A percentile compares a stretch with the other conserved stretches of the same genome.
Conservation (phyloP, 2,113 vertebrate species). For the Deroptyus accipitrinus region DNA sequence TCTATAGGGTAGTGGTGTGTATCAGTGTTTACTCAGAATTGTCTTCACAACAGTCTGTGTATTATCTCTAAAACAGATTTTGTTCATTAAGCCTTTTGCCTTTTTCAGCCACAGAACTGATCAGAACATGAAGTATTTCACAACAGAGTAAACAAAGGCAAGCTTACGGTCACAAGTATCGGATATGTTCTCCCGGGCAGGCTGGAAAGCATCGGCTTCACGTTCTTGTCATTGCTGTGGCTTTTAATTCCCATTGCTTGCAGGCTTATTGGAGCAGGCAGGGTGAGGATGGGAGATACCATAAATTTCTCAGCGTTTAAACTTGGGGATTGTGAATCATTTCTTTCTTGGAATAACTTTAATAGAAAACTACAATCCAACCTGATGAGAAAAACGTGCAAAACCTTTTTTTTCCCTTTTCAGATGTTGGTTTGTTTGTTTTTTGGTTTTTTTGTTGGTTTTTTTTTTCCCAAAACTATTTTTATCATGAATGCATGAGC, state of each 20-base stretch:
- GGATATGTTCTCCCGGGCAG: not conserved
- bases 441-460: not conserved
- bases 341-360: constrained; percentile 27
- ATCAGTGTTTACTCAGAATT: not conserved
- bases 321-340: not conserved
- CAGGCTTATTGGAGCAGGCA: not conserved
- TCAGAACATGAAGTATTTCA: constrained; percentile 42
- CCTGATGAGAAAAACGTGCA: constrained; percentile 52
- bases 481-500: not conserved
- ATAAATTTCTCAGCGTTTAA: not conserved
- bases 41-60: not conserved
- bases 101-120: not conserved
- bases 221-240: constrained; percentile 45
- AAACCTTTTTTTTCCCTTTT: not conserved
- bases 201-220: constrained; percentile 34
- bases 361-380: not conserved
- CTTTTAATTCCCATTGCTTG: not conserved
- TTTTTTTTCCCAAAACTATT: not conserved
- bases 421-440: not conserved
- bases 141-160: constrained; percentile 52
- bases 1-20: not conserved
- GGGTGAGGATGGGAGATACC: constrained; percentile 19
- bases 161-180: not conserved
- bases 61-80: constrained; percentile 48
- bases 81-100: constrained; percentile 50